Evolutionary conservation across 2,797 vertebrate genomes (phyloP).

Genomic region (Danionella dracula): DNA sequence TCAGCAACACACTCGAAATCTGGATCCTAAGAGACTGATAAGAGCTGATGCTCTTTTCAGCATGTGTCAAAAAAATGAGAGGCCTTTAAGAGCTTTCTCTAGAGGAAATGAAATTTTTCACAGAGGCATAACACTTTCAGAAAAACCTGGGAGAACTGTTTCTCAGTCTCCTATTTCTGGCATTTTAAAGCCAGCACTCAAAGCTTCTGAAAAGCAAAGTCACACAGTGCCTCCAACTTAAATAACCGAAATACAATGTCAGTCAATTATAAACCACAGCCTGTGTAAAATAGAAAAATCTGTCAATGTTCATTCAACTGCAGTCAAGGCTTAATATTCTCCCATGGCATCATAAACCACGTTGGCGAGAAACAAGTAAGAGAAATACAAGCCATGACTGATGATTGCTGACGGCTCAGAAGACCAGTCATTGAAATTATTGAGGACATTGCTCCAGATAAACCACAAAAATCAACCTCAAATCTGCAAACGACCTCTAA

Average conservation of each 20-base stretch:
- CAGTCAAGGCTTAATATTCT: background rate
- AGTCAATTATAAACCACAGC: background rate
- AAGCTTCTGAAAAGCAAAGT: no score
- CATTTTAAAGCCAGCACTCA: no score
- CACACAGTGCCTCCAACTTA: background rate
- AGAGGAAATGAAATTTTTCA: no score
- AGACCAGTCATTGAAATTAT: background rate
- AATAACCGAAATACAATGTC: background rate
- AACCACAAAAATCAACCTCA: constrained; percentile 34
- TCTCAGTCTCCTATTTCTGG: no score
- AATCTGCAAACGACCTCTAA: constrained; percentile 31
- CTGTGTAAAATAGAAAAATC: background rate
- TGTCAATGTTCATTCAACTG: background rate
- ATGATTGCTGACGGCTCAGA: constrained; percentile 6
- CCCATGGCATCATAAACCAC: constrained; percentile 15
- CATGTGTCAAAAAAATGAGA: no score
- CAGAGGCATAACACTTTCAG: no score
- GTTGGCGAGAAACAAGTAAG: constrained; percentile 5
- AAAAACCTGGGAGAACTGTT: no score
- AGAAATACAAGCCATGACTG: constrained; percentile 3
- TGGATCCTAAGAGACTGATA: background rate
- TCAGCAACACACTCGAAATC: background rate
- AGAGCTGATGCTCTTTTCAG: background rate
- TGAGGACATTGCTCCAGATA: background rate
- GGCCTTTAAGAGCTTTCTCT: no score